These are phyloP conservation scores for Chloromyia formosa DNA, from an alignment of 2,888 invertebrate genomes.

Conservation along the genomic window DNA sequence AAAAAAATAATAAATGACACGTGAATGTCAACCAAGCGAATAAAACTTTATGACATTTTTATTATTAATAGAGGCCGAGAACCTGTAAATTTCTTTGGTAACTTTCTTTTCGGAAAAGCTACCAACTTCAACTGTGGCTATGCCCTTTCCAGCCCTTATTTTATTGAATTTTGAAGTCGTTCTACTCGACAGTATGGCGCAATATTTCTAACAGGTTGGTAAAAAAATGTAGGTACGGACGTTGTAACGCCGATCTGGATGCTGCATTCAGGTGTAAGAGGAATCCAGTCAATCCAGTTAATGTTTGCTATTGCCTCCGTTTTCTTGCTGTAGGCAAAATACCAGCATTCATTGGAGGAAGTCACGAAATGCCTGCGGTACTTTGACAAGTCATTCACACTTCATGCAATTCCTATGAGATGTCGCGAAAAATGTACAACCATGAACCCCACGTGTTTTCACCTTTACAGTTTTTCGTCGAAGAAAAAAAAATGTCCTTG, in stretches of 20 bases:
- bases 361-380: background rate
- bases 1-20: constrained; percentile 27
- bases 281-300: constrained; percentile 32
- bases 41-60: constrained; percentile 41
- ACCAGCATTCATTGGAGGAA: background rate
- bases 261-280: constrained; percentile 18
- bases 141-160: background rate
- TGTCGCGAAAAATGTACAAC: constrained; percentile 36
- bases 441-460: background rate
- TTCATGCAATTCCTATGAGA: constrained; percentile 44
- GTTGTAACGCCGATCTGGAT: no score
- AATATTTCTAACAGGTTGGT: background rate
- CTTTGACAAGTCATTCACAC: constrained; percentile 26
- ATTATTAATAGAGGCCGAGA: constrained; percentile 40
- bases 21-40: constrained; percentile 25
- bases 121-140: background rate
- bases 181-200: background rate
- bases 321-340: constrained; percentile 21
- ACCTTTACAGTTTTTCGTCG: background rate
- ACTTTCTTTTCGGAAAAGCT: background rate
- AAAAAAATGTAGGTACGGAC: background rate
- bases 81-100: constrained; percentile 26
- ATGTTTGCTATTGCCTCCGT: background rate
- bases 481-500: constrained; percentile 2
- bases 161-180: constrained; percentile 39